A percentile compares a stretch with the other conserved stretches of the same genome.
Conservation (phyloP, 2,888 invertebrate species). For the Proisotoma minuta region DNA sequence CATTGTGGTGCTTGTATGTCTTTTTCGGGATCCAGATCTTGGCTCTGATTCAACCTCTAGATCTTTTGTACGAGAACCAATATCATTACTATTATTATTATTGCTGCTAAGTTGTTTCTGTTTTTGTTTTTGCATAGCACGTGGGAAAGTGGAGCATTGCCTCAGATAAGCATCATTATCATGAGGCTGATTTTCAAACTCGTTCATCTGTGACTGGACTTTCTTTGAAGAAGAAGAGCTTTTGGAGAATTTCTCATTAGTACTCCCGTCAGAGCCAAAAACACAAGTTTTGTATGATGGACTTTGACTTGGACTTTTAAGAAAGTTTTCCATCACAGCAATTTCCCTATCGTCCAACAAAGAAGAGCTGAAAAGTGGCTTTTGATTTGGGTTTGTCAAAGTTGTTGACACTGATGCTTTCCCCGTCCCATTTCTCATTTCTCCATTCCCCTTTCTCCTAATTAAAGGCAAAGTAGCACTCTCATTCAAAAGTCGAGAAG, state of each 20-base stretch:
- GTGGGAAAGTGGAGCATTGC: slow-evolving; percentile 40
- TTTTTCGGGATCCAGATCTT: not conserved
- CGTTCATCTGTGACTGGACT: slow-evolving; percentile 4
- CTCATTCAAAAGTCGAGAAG: not conserved
- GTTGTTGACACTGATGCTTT: not conserved
- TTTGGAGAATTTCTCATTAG: slow-evolving; percentile 2
- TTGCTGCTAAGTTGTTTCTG: not conserved
- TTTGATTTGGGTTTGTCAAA: not conserved
- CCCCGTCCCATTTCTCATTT: not conserved
- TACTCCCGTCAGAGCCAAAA: not conserved
- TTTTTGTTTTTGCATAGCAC: slow-evolving; percentile 11
- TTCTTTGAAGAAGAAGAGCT: not conserved
- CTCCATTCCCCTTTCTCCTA: not conserved
- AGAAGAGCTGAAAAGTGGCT: not conserved
- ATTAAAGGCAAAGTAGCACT: slow-evolving; percentile 7
- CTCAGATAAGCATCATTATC: slow-evolving; percentile 34
- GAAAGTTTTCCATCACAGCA: slow-evolving; percentile 40
- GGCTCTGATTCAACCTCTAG: not conserved
- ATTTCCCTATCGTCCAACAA: slow-evolving; percentile 22
- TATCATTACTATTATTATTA: too few species aligned
- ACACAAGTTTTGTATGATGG: not conserved
- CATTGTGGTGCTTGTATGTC: not conserved
- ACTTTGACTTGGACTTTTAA: slow-evolving; percentile 26
- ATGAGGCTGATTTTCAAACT: slow-evolving; percentile 13
- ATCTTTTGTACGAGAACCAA: not conserved